phyloP scores from a whole-genome alignment of 2,797 vertebrate species.

The Acanthis flammea region DNA sequence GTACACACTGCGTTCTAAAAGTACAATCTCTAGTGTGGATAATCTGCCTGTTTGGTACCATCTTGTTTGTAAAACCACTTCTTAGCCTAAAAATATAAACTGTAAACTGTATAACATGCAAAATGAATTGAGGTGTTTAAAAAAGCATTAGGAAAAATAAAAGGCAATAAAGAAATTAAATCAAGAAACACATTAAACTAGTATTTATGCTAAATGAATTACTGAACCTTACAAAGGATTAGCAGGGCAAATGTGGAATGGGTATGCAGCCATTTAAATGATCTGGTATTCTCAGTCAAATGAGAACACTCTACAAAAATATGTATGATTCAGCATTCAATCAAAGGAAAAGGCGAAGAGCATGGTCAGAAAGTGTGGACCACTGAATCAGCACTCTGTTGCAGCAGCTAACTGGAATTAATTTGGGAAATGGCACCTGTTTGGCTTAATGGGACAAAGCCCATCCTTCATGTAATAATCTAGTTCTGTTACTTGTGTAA shows the following conservation, averaged over 20 bases:
- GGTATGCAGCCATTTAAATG: conserved; percentile 36
- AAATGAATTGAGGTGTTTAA: conserved; percentile 73
- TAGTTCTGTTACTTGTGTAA: not conserved
- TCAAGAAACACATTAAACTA: conserved; percentile 53
- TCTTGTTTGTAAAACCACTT: conserved; percentile 74
- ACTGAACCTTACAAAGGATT: conserved; percentile 50
- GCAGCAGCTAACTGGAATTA: conserved; percentile 42
- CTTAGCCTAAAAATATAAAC: conserved; percentile 76
- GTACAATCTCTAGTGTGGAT: conserved; percentile 76
- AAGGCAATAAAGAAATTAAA: conserved; percentile 58
- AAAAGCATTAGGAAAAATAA: conserved; percentile 65
- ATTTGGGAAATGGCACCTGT: conserved; percentile 37
- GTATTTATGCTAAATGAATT: conserved; percentile 55
- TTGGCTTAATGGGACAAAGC: conserved; percentile 22
- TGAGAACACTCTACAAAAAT: conserved; percentile 35
- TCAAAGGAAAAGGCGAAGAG: conserved; percentile 52
- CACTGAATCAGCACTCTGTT: conserved; percentile 39
- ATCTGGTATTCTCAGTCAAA: conserved; percentile 41
- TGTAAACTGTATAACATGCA: conserved; percentile 76
- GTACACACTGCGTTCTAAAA: conserved; percentile 76
- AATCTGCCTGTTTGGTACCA: conserved; percentile 77
- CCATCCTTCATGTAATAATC: not conserved
- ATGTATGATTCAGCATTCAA: conserved; percentile 44
- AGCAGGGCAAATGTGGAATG: conserved; percentile 53
- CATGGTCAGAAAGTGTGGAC: conserved; percentile 52